Conservation (phyloP, 2,888 invertebrate species). For the Orthosia gracilis region DNA sequence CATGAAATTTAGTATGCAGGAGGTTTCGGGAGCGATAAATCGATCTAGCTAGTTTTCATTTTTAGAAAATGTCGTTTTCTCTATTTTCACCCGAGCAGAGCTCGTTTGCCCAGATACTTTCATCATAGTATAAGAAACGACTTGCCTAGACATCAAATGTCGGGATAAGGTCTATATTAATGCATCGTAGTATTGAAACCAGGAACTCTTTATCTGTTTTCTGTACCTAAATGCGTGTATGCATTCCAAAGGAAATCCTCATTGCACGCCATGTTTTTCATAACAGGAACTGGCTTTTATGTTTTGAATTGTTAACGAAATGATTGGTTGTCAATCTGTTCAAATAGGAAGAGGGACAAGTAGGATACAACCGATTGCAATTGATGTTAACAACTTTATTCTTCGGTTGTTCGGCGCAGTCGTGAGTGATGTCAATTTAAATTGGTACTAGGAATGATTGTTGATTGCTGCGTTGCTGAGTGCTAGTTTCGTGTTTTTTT, state of each 20-base stretch:
- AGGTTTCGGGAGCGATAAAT: no score
- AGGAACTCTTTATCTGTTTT: background rate
- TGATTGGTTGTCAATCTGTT: conserved; percentile 65
- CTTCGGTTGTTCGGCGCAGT: conserved; percentile 48
- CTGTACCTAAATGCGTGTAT: conserved; percentile 1
- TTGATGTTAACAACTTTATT: conserved; percentile 69
- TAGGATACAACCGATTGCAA: conserved; percentile 72
- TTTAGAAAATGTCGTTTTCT: no score
- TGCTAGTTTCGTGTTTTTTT: conserved; percentile 1
- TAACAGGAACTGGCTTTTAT: conserved; percentile 54
- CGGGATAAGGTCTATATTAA: background rate
- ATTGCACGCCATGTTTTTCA: conserved; percentile 54
- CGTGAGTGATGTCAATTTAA: conserved; percentile 38
- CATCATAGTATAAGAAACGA: background rate
- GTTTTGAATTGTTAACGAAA: conserved; percentile 61
- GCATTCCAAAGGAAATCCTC: conserved; percentile 61
- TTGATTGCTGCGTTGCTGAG: conserved; percentile 22
- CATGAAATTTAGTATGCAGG: no score
- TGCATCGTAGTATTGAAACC: background rate
- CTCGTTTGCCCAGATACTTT: no score
- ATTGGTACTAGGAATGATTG: conserved; percentile 23
- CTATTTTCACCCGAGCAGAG: no score
- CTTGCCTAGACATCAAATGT: background rate
- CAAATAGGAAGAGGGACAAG: conserved; percentile 59
- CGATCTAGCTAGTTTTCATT: no score